Base-by-base conservation (phyloP, 2,888 invertebrate genomes). In the Ferdinandea cuprea region DNA sequence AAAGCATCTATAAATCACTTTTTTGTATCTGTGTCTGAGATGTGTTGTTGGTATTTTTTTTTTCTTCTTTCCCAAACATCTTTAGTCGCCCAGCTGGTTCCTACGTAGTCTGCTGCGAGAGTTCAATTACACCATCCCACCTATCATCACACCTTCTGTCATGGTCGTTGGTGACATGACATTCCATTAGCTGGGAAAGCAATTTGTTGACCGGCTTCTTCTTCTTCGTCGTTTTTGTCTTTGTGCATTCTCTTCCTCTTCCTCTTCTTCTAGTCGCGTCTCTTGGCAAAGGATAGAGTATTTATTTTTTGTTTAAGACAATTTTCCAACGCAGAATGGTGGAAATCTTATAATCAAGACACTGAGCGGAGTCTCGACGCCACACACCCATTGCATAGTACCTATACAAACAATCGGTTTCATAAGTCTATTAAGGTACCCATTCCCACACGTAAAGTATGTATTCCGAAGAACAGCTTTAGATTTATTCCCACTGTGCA, bases 381-480 rank as follows among this genome's bases (percentile, higher is more conserved):
- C 9, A 32, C 15, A 44, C 50, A 65, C 40, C 50, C 42, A 28
- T 63, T 13, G 54, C 30, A 35, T 46, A 59, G n/a, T 56, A 32
- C 17, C 65, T n/a, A n/a, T n/a, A n/a, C 50, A 35, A 59, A 68
- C 68, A 73, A 73, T 73, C 48, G 48, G 48, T 68, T 66, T 54
- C 56, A 56, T 59, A 66, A 68, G 76, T 76, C 68, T 61, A 76
- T 76, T 68, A 76, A 69, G 46, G 54, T 58, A 30, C 77, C 58
- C 69, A 69, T 80, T 80, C 80, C 80, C 74, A 80, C 80, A 80
- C 69, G 80, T 69, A 80, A 74, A 74, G n/a, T n/a, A n/a, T n/a
- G n/a, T 69, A 74, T 58, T 80, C 37, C 69, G 40, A 74, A 74
- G 63, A 58, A 40, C 66, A 28, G 54, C 74, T 30, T n/a, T 42